phyloP scores from a whole-genome alignment of 2,113 vertebrate species.

The Marmota monax region DNA sequence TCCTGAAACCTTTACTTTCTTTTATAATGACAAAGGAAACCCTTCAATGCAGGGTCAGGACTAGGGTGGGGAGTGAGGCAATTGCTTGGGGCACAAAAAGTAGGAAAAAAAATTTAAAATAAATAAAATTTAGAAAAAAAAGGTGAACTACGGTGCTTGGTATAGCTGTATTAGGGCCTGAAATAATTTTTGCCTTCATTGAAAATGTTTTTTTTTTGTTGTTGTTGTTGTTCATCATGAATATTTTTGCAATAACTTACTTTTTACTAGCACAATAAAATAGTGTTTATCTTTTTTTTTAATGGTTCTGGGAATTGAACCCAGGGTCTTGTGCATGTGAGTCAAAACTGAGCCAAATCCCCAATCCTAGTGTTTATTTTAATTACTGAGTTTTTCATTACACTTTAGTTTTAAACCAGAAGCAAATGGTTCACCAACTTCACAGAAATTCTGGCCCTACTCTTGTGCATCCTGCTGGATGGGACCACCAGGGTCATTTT shows the following conservation, averaged over 20 bases:
- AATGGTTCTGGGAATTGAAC: no score
- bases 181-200: background rate
- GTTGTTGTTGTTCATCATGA: background rate
- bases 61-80: background rate
- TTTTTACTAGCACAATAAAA: background rate
- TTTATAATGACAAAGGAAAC: background rate
- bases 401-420: background rate
- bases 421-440: background rate
- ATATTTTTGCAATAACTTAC: conserved; percentile 14
- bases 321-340: no score
- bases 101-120: background rate
- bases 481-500: background rate
- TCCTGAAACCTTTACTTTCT: conserved; percentile 32
- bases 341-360: no score
- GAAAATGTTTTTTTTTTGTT: background rate
- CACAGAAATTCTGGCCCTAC: background rate
- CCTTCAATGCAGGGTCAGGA: accelerated
- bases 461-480: background rate
- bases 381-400: background rate
- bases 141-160: background rate
- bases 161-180: background rate
- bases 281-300: background rate
- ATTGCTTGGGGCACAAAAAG: background rate
- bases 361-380: background rate
- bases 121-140: background rate